Evolutionary conservation across 1,140 invertebrate species (phyloP), one percentile per base, ranked within the genome.

Genomic region (Mycetomoellerius zeteki): DNA sequence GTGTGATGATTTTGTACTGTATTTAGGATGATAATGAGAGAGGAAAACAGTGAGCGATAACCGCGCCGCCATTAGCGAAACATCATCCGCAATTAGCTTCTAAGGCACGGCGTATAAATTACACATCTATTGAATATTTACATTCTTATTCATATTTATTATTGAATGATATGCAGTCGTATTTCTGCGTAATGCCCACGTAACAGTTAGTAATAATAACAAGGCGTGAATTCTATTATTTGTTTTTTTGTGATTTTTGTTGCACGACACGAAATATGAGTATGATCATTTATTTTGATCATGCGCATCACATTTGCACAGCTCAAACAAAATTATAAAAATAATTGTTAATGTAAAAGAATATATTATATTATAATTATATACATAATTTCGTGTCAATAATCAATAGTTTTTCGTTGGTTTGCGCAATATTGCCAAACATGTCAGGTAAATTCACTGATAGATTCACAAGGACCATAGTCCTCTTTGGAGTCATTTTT

Each of bases 21-120:
- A 84, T 84, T 84, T 84, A 84, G 80, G 80, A 84, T 62, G 80
- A 84, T 84, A 84, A 84, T 75, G 80, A 73, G 80, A 73, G 80
- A 50, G 37, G 69, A 62, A 62, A 73, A 75, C 69, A 60, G 80
- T 73, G 37, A 75, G 54, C 67, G 33, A 56, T 56, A 71, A 71
- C 50, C 21, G 33, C 24, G 67, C 21, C 30, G 69, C 58, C 54
- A 62, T 84, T 75, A 84, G 69, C 80, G 56, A 43, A 84, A 73
- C 80, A 84, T 71, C 78, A 56, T 75, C 24, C 69, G 69, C 54
- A 84, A 84, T 84, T 75, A 84, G 54, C 27, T 60, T 2, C 16
- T 60, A 33, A 33, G n/a, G 54, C 37, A 27, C 67, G 33, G 80
- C 37, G 24, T 84, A 75, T 84, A 75, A 60, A 75, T 84, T 60